Conservation (phyloP, 2,113 vertebrate species). For the Rhegmatorhina hoffmannsi region DNA sequence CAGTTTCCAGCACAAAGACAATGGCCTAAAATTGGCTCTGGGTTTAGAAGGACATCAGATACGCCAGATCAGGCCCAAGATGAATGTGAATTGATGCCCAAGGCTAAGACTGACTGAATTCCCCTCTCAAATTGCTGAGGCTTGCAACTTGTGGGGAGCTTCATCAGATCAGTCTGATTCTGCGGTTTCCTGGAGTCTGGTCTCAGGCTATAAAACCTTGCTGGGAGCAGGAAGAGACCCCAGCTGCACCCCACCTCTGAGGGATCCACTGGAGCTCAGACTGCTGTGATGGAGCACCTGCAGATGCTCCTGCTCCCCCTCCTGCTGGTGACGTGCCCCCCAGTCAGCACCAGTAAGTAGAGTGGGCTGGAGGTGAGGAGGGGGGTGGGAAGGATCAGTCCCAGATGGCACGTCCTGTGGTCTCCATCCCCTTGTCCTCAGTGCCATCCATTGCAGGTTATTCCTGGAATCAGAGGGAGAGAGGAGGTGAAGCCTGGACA, state of each 20-base stretch:
- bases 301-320: not conserved
- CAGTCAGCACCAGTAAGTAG: not conserved
- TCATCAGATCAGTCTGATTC: constrained; percentile 4
- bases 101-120: not conserved
- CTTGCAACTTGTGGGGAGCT: not conserved
- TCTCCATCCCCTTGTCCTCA: not conserved
- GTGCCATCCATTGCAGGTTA: not conserved
- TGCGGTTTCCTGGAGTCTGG: constrained; percentile 64
- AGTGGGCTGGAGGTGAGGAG: fast-evolving
- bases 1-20: not conserved
- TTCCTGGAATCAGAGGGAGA: not conserved
- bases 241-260: not conserved
- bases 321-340: not conserved
- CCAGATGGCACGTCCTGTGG: fast-evolving
- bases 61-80: not conserved
- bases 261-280: not conserved
- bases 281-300: not conserved
- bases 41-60: not conserved
- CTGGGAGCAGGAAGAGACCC: not conserved
- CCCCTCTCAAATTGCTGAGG: constrained; percentile 27
- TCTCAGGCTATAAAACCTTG: constrained; percentile 50
- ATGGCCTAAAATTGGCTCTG: not conserved
- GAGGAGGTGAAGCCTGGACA: not conserved
- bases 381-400: not conserved
- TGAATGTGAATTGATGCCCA: not conserved